phyloP scores from a whole-genome alignment of 92 coral and sea anemone genomes.

The Zoanthus sansibaricus region DNA sequence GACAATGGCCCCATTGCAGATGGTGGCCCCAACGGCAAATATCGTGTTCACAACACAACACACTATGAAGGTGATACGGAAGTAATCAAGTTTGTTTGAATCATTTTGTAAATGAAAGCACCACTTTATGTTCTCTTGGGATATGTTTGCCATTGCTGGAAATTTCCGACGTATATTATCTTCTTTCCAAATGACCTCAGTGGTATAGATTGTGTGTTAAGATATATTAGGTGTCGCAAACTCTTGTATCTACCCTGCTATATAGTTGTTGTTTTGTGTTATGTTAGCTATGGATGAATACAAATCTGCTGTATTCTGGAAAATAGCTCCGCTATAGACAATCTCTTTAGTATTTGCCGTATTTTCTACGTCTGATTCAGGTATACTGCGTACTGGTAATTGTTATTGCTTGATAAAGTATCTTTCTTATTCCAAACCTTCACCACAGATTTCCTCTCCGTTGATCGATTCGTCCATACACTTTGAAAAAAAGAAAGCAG shows the following conservation, averaged over 20 bases:
- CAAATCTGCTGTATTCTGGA: no score
- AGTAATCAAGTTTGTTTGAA: not conserved
- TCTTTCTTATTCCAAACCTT: no score
- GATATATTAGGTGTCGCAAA: no score
- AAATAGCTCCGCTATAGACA: no score
- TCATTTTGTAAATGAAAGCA: slow-evolving; percentile 5
- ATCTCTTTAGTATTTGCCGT: no score
- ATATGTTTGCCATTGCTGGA: not conserved
- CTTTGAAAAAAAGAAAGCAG: no score
- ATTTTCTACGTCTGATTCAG: no score
- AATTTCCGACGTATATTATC: not conserved
- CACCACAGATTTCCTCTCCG: no score
- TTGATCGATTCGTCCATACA: no score
- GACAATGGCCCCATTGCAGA: slow-evolving; percentile 1
- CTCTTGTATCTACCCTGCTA: not conserved
- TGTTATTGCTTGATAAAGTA: no score
- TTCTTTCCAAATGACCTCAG: not conserved
- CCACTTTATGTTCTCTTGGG: not conserved
- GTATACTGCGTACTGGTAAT: no score
- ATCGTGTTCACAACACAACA: slow-evolving; percentile 35
- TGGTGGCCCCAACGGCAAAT: slow-evolving; percentile 17
- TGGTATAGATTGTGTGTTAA: not conserved
- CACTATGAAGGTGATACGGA: slow-evolving; percentile 22
- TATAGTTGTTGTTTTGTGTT: not conserved
- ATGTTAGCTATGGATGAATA: no score